Evolutionary conservation across 2,113 vertebrate genomes (phyloP).

Genomic region (Haemorhous mexicanus): DNA sequence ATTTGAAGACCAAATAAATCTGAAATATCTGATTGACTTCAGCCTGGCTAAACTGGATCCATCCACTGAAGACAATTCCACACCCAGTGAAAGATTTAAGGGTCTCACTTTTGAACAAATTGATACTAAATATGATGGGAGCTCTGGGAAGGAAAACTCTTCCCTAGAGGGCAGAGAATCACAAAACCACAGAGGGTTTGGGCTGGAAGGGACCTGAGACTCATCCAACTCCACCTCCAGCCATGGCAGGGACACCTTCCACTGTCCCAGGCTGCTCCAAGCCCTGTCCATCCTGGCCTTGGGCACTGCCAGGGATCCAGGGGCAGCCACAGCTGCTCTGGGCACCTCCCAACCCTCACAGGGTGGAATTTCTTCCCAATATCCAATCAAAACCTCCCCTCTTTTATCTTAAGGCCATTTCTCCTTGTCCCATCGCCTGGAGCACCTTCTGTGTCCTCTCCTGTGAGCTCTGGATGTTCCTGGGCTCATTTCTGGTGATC

Average conservation of each 20-base stretch:
- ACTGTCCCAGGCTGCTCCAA: rapidly evolving
- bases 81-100: not conserved
- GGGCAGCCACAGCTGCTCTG: not conserved
- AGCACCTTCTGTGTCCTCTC: not conserved
- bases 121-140: not conserved
- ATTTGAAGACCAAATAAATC: not conserved
- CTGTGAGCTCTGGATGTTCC: rapidly evolving
- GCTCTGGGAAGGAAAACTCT: not conserved
- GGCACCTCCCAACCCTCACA: rapidly evolving
- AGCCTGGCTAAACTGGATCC: not conserved
- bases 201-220: rapidly evolving
- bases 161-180: not conserved
- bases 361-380: rapidly evolving
- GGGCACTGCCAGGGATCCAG: not conserved
- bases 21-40: not conserved
- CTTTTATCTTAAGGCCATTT: not conserved
- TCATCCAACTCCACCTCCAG: rapidly evolving
- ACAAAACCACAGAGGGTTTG: too few species aligned
- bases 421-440: not conserved
- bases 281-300: not conserved
- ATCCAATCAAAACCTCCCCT: not conserved
- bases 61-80: not conserved
- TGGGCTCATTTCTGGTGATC: not conserved
- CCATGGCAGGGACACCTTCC: not conserved
- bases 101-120: not conserved